Percentiles rank a stretch among this genome's conserved stretches.
phyloP scores from a whole-genome alignment of 1,140 invertebrate species.

The Drosophila prosaltans region DNA sequence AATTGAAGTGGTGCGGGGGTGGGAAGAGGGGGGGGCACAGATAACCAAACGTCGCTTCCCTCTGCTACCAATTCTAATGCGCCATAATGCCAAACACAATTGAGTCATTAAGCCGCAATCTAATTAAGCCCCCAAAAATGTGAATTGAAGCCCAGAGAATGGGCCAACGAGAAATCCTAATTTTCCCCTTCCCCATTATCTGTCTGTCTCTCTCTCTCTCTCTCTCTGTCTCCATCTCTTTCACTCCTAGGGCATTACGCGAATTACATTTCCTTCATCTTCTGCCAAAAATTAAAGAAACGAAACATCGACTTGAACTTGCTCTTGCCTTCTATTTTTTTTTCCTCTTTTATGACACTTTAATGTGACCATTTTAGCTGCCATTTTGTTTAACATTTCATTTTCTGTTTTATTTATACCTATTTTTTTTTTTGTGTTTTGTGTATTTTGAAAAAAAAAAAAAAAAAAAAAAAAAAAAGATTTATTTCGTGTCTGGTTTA shows the following conservation, averaged over 20 bases:
- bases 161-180: constrained; percentile 22
- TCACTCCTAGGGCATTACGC: constrained; percentile 16
- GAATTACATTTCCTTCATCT: constrained; percentile 63
- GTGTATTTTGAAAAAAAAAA: constrained; percentile 40
- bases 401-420: constrained; percentile 17
- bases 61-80: constrained; percentile 46
- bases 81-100: constrained; percentile 72
- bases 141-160: constrained; percentile 53
- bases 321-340: constrained; percentile 27
- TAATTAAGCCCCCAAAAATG: constrained; percentile 77
- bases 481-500: constrained; percentile 73
- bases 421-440: constrained; percentile 45
- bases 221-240: neutral
- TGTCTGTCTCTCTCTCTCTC: constrained; percentile 1
- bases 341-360: constrained; percentile 54
- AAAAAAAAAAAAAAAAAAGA: constrained; percentile 37
- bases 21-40: neutral
- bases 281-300: constrained; percentile 30
- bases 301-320: constrained; percentile 22
- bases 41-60: neutral
- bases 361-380: constrained; percentile 74
- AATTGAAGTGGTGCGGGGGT: constrained; percentile 37
- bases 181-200: neutral
- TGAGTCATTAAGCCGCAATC: constrained; percentile 79
- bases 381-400: constrained; percentile 58